Evolutionary conservation across 2,113 vertebrate genomes (phyloP).

Genomic region (Clarias magur): DNA sequence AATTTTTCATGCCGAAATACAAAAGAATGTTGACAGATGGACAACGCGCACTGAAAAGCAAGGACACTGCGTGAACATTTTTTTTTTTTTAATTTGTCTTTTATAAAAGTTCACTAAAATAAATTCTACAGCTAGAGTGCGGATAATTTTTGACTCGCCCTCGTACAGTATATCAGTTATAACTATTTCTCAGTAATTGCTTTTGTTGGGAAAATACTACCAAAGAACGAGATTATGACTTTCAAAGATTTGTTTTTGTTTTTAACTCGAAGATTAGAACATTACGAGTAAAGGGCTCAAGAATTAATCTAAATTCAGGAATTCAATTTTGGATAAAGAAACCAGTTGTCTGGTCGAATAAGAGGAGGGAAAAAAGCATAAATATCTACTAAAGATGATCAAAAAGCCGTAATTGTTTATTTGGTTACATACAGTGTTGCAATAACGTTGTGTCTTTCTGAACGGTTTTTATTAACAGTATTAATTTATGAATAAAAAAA

Average conservation of each 20-base stretch:
- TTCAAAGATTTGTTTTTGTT: not conserved
- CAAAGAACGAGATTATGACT: not conserved
- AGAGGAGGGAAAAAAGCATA: not conserved
- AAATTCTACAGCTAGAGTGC: no score
- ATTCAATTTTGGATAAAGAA: no score
- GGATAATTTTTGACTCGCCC: no score
- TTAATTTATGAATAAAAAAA: not conserved
- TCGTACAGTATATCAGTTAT: no score
- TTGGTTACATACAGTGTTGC: no score
- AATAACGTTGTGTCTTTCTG: not conserved
- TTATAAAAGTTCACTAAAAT: no score
- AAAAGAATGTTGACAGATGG: no score
- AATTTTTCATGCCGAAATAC: no score
- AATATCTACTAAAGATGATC: not conserved
- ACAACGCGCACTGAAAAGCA: no score
- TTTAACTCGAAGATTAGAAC: not conserved
- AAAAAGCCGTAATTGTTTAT: not conserved
- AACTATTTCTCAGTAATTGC: not conserved
- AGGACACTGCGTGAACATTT: no score
- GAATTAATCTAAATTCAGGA: not conserved
- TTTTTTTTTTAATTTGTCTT: no score
- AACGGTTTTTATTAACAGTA: not conserved
- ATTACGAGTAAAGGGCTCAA: not conserved
- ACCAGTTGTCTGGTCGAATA: not conserved
- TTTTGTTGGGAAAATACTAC: not conserved